These are phyloP conservation scores for Melanotaenia trifasciata DNA, from an alignment of 2,797 vertebrate genomes.

Conservation along the genomic window DNA sequence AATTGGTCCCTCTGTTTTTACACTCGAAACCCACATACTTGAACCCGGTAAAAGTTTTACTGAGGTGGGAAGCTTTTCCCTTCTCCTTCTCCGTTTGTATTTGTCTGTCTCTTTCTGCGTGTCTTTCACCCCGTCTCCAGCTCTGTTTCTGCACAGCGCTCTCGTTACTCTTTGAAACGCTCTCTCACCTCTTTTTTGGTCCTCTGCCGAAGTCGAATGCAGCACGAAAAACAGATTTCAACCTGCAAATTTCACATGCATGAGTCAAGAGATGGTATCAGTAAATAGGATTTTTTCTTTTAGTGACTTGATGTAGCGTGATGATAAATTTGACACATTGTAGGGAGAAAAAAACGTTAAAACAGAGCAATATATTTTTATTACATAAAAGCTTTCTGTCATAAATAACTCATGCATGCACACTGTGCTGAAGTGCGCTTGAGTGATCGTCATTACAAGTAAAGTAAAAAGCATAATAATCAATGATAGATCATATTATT, in stretches of 20 bases:
- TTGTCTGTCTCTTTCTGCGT: constrained; percentile 9
- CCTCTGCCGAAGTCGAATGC: constrained; percentile 9
- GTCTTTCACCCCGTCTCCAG: constrained; percentile 32
- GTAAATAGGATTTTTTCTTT: constrained; percentile 9
- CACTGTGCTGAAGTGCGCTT: background rate
- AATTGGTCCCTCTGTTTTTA: constrained; percentile 55
- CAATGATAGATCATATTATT: background rate
- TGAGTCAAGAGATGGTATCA: constrained; percentile 26
- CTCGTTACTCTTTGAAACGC: constrained; percentile 45
- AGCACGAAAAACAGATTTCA: background rate
- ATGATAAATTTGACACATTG: background rate
- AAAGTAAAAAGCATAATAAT: constrained; percentile 12
- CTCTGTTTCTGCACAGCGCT: constrained; percentile 20
- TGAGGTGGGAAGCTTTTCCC: constrained; percentile 38
- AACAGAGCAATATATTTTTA: background rate
- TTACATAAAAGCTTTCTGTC: background rate
- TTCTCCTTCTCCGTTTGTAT: constrained; percentile 7
- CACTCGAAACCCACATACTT: constrained; percentile 42
- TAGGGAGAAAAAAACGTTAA: background rate
- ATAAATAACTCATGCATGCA: background rate
- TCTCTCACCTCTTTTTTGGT: constrained; percentile 12
- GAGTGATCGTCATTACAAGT: background rate
- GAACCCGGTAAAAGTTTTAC: constrained; percentile 69
- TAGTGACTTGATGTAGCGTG: background rate
- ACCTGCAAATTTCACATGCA: constrained; percentile 6